Evolutionary conservation across 2,797 vertebrate species (phyloP).

Genomic region (Periophthalmus magnuspinnatus): DNA sequence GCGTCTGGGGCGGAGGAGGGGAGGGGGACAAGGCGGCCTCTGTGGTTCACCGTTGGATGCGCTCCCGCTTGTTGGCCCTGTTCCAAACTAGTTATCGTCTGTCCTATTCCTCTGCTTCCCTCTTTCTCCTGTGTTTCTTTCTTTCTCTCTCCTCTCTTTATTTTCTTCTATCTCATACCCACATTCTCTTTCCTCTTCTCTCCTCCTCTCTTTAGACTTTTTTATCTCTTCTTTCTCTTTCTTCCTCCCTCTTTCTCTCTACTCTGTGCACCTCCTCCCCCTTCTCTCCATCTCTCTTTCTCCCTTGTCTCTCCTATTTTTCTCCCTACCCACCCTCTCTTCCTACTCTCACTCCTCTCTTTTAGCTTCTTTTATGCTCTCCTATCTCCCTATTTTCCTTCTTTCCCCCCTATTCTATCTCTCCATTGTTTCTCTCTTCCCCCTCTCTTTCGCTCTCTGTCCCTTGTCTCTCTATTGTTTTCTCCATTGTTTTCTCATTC

Average conservation of each 20-base stretch:
- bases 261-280: too few relatives aligned
- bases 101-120: constrained; percentile 42
- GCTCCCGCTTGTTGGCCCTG: constrained; percentile 59
- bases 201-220: not conserved
- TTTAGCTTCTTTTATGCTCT: not conserved
- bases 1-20: constrained; percentile 58
- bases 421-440: not conserved
- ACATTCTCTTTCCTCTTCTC: not conserved
- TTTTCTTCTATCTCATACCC: not conserved
- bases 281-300: not conserved
- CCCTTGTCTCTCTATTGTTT: too few relatives aligned
- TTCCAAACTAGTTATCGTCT: constrained; percentile 72
- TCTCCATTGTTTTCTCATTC: not conserved
- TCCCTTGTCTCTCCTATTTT: too few relatives aligned
- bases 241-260: not conserved
- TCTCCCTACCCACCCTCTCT: too few relatives aligned
- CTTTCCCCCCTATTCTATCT: constrained; percentile 17
- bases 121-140: constrained; percentile 19
- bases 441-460: too few relatives aligned
- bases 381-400: too few relatives aligned
- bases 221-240: too few relatives aligned
- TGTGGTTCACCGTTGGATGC: constrained; percentile 66
- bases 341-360: too few relatives aligned
- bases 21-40: constrained; percentile 66
- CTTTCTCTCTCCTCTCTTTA: not conserved